phyloP scores from a whole-genome alignment of 2,888 invertebrate species.

The Horisme vitalbata region DNA sequence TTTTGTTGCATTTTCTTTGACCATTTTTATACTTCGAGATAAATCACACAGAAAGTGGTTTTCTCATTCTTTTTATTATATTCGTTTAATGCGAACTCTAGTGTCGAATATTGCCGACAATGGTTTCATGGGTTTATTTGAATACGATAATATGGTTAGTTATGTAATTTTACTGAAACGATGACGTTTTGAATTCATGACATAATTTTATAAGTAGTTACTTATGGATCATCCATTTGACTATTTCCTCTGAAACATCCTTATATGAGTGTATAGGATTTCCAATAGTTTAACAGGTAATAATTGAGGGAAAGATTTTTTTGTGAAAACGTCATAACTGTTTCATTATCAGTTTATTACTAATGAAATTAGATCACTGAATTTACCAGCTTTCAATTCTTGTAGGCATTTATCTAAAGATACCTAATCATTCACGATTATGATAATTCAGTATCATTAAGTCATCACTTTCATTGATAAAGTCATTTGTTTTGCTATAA shows the following conservation, averaged over 20 bases:
- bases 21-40: too few species aligned
- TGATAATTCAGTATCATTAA: slow-evolving; percentile 29
- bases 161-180: not conserved
- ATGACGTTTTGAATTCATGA: slow-evolving; percentile 4
- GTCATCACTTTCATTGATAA: slow-evolving; percentile 33
- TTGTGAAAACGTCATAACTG: not conserved
- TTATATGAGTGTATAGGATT: not conserved
- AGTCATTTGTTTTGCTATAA: slow-evolving; percentile 17
- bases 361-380: slow-evolving; percentile 31
- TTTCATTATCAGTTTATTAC: not conserved
- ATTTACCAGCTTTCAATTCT: slow-evolving; percentile 22
- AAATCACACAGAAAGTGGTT: too few species aligned
- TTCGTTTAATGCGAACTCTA: too few species aligned
- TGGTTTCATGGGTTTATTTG: too few species aligned
- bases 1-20: too few species aligned
- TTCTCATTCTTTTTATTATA: too few species aligned
- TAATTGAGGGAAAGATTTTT: not conserved
- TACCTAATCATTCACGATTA: slow-evolving; percentile 20
- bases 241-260: not conserved
- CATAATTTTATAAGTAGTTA: slow-evolving; percentile 3
- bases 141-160: not conserved
- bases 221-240: not conserved
- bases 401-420: slow-evolving; percentile 1
- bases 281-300: not conserved
- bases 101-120: too few species aligned